Evolutionary conservation across 2,113 vertebrate genomes (phyloP).

Genomic region (Theropithecus gelada): DNA sequence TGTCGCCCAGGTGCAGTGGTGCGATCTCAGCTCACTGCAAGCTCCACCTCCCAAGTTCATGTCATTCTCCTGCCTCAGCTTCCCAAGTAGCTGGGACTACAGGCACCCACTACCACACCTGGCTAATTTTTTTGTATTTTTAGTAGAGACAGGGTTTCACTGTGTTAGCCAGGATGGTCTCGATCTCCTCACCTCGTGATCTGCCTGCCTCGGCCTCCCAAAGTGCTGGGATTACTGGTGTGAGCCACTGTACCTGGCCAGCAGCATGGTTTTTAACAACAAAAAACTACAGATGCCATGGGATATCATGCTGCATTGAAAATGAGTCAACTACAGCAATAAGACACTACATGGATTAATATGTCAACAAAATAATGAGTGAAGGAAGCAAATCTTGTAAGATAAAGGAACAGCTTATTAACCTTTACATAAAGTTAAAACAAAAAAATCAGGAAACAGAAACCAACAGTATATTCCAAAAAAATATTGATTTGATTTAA

Average conservation of each 20-base stretch:
- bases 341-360: neutral
- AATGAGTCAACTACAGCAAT: neutral
- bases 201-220: too few species aligned
- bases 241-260: neutral
- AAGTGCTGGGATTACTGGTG: too few species aligned
- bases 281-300: neutral
- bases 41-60: too few species aligned
- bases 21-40: too few species aligned
- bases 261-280: neutral
- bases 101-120: too few species aligned
- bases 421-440: neutral
- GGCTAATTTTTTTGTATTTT: too few species aligned
- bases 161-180: too few species aligned
- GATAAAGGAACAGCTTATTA: neutral
- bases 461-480: neutral
- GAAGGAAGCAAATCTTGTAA: neutral
- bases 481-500: neutral
- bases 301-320: neutral
- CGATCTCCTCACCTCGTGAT: too few species aligned
- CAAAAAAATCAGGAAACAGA: neutral
- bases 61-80: too few species aligned
- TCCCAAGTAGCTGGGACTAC: too few species aligned
- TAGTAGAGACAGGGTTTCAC: too few species aligned
- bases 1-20: too few species aligned
- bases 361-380: neutral